Evolutionary conservation across 2,888 invertebrate genomes (phyloP).

Genomic region (Caenorhabditis sp.): DNA sequence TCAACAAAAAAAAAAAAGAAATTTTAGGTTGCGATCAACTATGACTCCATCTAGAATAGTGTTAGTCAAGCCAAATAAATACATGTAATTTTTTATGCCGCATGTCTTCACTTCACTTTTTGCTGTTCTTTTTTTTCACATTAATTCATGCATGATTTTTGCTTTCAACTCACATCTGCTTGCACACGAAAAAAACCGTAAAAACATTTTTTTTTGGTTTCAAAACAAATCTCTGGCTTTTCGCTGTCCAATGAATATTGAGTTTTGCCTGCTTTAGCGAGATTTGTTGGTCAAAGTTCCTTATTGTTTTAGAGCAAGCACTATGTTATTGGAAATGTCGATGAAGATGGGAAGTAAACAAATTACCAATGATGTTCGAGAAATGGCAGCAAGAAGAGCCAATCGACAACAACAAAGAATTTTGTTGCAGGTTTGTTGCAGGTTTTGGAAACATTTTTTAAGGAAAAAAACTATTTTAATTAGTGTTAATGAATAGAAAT

Average conservation of each 20-base stretch:
- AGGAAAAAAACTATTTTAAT: background rate
- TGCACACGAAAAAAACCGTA: background rate
- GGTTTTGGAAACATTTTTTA: too few species aligned
- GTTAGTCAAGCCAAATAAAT: constrained; percentile 36
- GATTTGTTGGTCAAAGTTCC: background rate
- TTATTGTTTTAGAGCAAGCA: constrained; percentile 56
- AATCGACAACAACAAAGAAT: constrained; percentile 69
- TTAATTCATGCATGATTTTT: background rate
- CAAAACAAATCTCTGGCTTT: background rate
- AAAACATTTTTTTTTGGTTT: too few species aligned
- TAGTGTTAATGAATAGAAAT: too few species aligned
- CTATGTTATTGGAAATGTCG: constrained; percentile 69
- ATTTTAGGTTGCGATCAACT: constrained; percentile 52
- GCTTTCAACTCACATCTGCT: background rate
- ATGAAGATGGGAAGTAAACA: constrained; percentile 68
- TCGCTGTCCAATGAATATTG: background rate
- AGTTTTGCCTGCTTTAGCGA: constrained; percentile 21
- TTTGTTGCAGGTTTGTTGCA: constrained; percentile 63
- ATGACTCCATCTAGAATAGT: constrained; percentile 54
- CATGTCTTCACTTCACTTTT: constrained; percentile 9
- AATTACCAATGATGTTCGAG: constrained; percentile 57
- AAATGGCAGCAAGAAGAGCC: constrained; percentile 62
- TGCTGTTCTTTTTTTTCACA: background rate
- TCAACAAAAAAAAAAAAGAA: constrained; percentile 5
- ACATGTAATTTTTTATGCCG: background rate